Base-by-base conservation (phyloP, 64 coral and sea anemone species). In the Acropora tenuis region DNA sequence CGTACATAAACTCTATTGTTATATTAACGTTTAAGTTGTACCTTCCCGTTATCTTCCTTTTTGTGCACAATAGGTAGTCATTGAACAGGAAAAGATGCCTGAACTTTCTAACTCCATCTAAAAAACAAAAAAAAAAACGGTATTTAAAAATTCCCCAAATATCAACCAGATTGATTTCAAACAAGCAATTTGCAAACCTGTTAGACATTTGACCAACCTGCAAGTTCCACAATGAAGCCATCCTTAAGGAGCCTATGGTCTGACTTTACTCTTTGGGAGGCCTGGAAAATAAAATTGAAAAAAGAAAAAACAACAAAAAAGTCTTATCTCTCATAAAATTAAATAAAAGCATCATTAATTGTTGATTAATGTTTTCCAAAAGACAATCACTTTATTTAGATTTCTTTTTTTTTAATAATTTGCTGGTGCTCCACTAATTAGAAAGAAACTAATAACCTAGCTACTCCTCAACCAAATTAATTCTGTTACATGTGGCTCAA, bases 11-110 rank as follows among this genome's bases (percentile, higher is more conserved):
- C 30, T n/a, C 18, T 49, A 42, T 75, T 3, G 7, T 13, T 78
- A 77, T 41, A 89, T 48, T 3, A 18, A 50, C 17, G 43, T 41
- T 72, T 71, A n/a, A 47, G 1, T 83, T 67, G 6, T 61, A 99
- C 97, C 97, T 99, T 73, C 73, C 94, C 11, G 91, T 91, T 46
- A 96, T 88, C 74, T 99, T 99, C 69, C 89, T 90, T 73, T 99
- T 99, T 53, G 97, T 85, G 43, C 88, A 99, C 41, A 99, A 42
- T 63, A 99, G 85, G 12, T 96, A 88, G 83, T 99, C 97, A 74
- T 95, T 86, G 74, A 99, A 99, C 12, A 99, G 75, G 49, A 99
- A 99, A 17, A 99, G 66, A 69, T 99, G 97, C 43, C 97, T 89
- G 47, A 99, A 99, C 73, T 99, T 99, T 46, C 97, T 89, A 69